Evolutionary conservation across 2,113 vertebrate genomes (phyloP).

Genomic region (Sylvietta virens): DNA sequence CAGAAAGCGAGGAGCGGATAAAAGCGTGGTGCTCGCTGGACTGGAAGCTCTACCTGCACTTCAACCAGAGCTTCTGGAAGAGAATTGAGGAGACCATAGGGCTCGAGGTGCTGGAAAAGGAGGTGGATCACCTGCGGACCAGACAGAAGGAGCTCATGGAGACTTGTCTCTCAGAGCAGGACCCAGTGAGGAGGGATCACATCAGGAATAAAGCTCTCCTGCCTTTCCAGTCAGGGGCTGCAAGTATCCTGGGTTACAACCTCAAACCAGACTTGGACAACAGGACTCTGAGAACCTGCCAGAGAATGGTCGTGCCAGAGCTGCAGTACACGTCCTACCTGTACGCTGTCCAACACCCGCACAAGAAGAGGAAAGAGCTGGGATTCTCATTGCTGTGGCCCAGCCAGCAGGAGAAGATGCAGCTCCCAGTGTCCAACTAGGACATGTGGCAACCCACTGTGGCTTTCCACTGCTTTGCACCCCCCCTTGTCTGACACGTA

Average conservation of each 20-base stretch:
- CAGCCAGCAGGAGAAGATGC: neutral
- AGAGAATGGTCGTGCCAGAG: slow-evolving; percentile 77
- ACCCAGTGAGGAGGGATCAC: slow-evolving; percentile 45
- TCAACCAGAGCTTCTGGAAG: slow-evolving; percentile 84
- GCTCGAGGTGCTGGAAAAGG: slow-evolving; percentile 55
- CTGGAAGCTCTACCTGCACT: slow-evolving; percentile 86
- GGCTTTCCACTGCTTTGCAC: neutral
- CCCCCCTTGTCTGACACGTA: accelerated
- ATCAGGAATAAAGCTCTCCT: slow-evolving; percentile 68
- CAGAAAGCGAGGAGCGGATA: slow-evolving; percentile 55
- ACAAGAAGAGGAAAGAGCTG: slow-evolving; percentile 46
- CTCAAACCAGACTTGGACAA: slow-evolving; percentile 67
- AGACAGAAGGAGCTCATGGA: slow-evolving; percentile 66
- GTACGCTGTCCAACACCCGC: slow-evolving; percentile 76
- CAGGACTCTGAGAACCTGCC: slow-evolving; percentile 61
- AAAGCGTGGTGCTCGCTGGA: slow-evolving; percentile 81
- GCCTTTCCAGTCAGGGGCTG: slow-evolving; percentile 80
- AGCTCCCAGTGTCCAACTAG: neutral
- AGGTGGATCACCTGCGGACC: slow-evolving; percentile 67
- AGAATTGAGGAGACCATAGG: slow-evolving; percentile 70
- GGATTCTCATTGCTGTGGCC: neutral
- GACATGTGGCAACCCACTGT: neutral
- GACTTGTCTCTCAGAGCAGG: slow-evolving; percentile 70
- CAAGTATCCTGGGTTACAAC: slow-evolving; percentile 84
- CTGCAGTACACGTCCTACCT: slow-evolving; percentile 78